Conservation (phyloP, 1,140 invertebrate genomes). For the Pseudachorutes palmiensis region DNA sequence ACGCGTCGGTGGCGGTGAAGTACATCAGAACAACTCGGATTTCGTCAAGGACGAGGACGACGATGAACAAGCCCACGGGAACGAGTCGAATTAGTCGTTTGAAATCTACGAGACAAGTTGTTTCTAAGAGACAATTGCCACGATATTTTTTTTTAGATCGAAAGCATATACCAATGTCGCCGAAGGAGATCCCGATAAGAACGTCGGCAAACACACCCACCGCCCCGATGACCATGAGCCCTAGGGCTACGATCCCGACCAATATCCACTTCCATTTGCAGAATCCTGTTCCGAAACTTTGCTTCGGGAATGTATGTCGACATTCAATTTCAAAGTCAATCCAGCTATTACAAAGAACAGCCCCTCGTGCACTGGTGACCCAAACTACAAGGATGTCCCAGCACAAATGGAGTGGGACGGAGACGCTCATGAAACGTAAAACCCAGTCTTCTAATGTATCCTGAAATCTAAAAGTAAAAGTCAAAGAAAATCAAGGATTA, state of each 20-base stretch:
- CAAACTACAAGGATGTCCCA: background rate
- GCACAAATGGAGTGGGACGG: background rate
- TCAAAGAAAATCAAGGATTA: background rate
- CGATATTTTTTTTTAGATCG: no score
- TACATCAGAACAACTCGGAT: background rate
- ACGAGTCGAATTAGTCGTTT: background rate
- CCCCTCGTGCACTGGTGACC: background rate
- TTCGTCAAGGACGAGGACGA: background rate
- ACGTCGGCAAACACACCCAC: no score
- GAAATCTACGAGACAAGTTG: background rate
- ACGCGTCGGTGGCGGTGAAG: background rate
- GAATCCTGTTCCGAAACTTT: no score
- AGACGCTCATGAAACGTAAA: background rate
- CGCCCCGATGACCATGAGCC: no score
- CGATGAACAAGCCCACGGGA: background rate
- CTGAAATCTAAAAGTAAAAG: background rate
- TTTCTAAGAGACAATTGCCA: no score
- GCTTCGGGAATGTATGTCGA: no score
- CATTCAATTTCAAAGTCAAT: background rate
- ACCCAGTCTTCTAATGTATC: constrained; percentile 1
- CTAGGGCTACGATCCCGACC: no score
- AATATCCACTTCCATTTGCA: no score
- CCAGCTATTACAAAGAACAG: background rate
- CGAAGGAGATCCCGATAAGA: no score
- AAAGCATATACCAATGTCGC: no score